Percentiles rank a stretch among this genome's conserved stretches.
phyloP scores from a whole-genome alignment of 1,140 invertebrate species.

The Metopolophium dirhodum region DNA sequence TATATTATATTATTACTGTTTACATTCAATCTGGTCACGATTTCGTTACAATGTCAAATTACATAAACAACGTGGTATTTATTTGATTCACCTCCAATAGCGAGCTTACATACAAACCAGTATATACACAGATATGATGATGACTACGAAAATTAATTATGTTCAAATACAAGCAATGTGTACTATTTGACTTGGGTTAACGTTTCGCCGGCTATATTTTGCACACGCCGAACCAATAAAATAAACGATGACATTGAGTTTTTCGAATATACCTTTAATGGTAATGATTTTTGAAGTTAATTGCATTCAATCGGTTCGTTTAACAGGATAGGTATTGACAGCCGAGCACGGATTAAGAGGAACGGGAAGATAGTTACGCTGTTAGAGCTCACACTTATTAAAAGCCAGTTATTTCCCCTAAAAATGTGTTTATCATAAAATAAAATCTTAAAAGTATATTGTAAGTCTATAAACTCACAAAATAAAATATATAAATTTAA shows the following conservation, averaged over 20 bases:
- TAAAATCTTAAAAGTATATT: background rate
- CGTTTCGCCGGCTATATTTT: background rate
- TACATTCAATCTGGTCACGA: background rate
- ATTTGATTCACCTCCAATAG: background rate
- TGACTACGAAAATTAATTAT: slow-evolving; percentile 20
- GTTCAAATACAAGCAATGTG: background rate
- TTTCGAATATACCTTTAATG: background rate
- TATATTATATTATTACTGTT: slow-evolving; percentile 18
- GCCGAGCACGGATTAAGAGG: background rate
- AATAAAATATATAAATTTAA: no score
- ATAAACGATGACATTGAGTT: background rate
- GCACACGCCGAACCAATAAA: background rate
- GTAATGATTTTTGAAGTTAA: background rate
- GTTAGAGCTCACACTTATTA: no score
- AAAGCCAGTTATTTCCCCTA: background rate
- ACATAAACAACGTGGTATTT: background rate
- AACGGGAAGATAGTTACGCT: no score
- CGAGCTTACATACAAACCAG: background rate
- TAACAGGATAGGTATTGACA: background rate
- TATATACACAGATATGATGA: background rate
- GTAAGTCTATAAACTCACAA: no score
- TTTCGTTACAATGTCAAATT: slow-evolving; percentile 16
- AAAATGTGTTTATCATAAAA: background rate
- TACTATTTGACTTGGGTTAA: background rate
- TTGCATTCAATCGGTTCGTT: background rate